These are phyloP conservation scores for Parotocinclus haroldoi DNA, from an alignment of 2,797 vertebrate genomes.

Conservation along the genomic window DNA sequence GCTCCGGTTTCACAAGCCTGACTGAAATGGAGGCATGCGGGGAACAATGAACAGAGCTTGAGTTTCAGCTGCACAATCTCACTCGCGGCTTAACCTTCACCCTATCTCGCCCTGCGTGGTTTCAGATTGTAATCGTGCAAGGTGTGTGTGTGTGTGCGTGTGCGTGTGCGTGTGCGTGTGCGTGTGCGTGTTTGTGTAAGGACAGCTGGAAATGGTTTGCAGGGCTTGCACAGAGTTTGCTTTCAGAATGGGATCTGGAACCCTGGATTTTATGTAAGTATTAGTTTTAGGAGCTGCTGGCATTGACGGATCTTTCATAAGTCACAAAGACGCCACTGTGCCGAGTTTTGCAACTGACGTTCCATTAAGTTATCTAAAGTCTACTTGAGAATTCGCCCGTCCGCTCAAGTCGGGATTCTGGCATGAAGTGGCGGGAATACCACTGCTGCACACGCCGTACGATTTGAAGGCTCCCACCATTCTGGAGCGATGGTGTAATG, in stretches of 20 bases:
- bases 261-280: slow-evolving; percentile 53
- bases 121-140: slow-evolving; percentile 60
- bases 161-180: slow-evolving; percentile 33
- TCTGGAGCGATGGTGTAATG: slow-evolving; percentile 11
- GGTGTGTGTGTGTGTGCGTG: slow-evolving; percentile 45
- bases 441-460: neutral
- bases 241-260: slow-evolving; percentile 66
- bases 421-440: neutral
- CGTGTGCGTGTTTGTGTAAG: slow-evolving; percentile 31
- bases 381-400: neutral
- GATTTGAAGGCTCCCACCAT: slow-evolving; percentile 7
- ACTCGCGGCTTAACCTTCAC: slow-evolving; percentile 68
- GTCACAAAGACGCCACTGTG: slow-evolving; percentile 37
- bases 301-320: slow-evolving; percentile 39
- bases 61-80: slow-evolving; percentile 69
- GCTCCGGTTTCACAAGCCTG: slow-evolving; percentile 58
- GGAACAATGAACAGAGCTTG: slow-evolving; percentile 65
- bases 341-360: slow-evolving; percentile 7
- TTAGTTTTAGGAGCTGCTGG: slow-evolving; percentile 49
- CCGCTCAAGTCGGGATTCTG: neutral
- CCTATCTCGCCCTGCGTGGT: slow-evolving; percentile 63
- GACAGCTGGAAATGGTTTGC: slow-evolving; percentile 78
- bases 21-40: slow-evolving; percentile 60
- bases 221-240: slow-evolving; percentile 64
- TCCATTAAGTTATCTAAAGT: slow-evolving; percentile 1